Evolutionary conservation across 2,797 vertebrate species (phyloP), one percentile per base, ranked within the genome.

Genomic region (Microcaecilia unicolor): DNA sequence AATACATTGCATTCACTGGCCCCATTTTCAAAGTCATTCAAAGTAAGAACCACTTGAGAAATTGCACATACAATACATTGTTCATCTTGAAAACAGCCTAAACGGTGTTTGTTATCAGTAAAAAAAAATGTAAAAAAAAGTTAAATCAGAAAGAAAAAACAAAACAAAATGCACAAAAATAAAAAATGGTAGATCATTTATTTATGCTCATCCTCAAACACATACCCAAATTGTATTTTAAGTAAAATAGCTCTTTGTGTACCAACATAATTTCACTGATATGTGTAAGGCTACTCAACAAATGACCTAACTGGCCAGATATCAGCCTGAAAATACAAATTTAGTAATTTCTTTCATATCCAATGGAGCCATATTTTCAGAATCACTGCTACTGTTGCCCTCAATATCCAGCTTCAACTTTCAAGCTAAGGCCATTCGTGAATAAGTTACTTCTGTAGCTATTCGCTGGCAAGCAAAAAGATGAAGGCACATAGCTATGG

Each of bases 71-170:
- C n/a, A n/a, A n/a, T n/a, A n/a, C n/a, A n/a, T n/a, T n/a, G n/a
- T n/a, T n/a, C n/a, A n/a, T 74, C 70, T 74, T 78, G 64, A 74
- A 68, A 80, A 79, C 72, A 80, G 69, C 58, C 57, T 61, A 61
- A 67, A 59, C 63, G 51, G 14, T 55, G 15, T 49, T 45, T n/a
- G 30, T 34, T 41, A 53, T 29, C 36, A 47, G 35, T 47, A 67
- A 65, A 36, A 42, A 23, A 51, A 23, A 41, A 22, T 2, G n/a
- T n/a, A n/a, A n/a, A n/a, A n/a, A n/a, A n/a, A n/a, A n/a, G 7
- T n/a, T 37, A 42, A 28, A 51, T 33, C 23, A 17, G 53, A 53
- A 36, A 53, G 24, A 44, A 55, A 34, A 51, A 41, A 59, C 39
- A 66, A 41, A 56, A 37, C 47, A 25, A n/a, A n/a, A 60, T 69